phyloP scores from a whole-genome alignment of 2,888 invertebrate species.

The Tortrix viridana region DNA sequence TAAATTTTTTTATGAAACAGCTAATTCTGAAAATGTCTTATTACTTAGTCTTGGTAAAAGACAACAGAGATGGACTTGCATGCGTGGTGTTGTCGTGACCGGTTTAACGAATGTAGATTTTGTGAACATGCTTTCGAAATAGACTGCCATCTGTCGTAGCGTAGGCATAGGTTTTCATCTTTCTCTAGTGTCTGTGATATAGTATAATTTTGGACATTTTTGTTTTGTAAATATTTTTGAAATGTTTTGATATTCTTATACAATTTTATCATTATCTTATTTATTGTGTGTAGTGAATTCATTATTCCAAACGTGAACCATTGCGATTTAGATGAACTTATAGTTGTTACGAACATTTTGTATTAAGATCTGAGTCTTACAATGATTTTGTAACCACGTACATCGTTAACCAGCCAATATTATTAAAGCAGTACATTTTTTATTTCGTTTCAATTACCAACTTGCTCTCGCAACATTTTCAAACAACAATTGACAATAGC shows the following conservation, averaged over 20 bases:
- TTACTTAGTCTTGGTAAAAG: background rate
- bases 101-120: conserved; percentile 60
- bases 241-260: conserved; percentile 82
- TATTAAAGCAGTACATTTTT: conserved; percentile 65
- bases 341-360: conserved; percentile 49
- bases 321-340: conserved; percentile 45
- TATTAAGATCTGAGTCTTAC: conserved; percentile 60
- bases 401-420: conserved; percentile 53
- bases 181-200: conserved; percentile 83
- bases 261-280: conserved; percentile 75
- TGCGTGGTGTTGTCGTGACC: conserved; percentile 52
- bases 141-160: conserved; percentile 72
- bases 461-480: background rate
- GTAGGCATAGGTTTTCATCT: conserved; percentile 71
- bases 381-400: conserved; percentile 56
- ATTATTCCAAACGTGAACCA: conserved; percentile 48
- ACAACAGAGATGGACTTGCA: background rate
- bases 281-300: conserved; percentile 66
- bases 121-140: conserved; percentile 69
- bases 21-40: background rate
- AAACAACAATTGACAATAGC: too few species aligned
- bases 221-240: conserved; percentile 76
- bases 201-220: conserved; percentile 76
- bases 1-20: background rate
- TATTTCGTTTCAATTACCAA: conserved; percentile 48